These are phyloP conservation scores for Zaprionus ghesquierei DNA, from an alignment of 1,140 invertebrate species.

Conservation along the genomic window DNA sequence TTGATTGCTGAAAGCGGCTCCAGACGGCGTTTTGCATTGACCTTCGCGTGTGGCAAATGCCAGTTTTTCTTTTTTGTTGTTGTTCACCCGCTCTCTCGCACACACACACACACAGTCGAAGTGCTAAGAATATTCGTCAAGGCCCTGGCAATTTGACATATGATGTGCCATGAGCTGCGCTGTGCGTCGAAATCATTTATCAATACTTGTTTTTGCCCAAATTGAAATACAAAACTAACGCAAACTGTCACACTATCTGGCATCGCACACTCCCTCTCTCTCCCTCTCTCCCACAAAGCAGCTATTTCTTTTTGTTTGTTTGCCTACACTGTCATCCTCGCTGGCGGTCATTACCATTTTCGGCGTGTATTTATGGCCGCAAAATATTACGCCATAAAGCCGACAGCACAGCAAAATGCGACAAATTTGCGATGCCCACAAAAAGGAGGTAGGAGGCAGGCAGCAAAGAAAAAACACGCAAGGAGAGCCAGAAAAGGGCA, in stretches of 20 bases:
- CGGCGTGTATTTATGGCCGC: conserved; percentile 73
- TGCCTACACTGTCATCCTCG: not conserved
- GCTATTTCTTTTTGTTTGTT: conserved; percentile 9
- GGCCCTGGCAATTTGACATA: conserved; percentile 62
- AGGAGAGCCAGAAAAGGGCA: not conserved
- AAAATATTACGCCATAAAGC: conserved; percentile 79
- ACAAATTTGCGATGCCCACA: conserved; percentile 68
- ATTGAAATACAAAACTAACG: conserved; percentile 67
- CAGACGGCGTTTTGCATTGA: conserved; percentile 68
- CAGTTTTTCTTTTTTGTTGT: conserved; percentile 12
- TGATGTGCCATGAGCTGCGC: conserved; percentile 61
- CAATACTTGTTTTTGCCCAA: conserved; percentile 65
- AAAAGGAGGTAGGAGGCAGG: not conserved
- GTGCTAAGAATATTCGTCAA: conserved; percentile 47
- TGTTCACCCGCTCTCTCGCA: conserved; percentile 6
- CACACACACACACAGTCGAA: conserved; percentile 31
- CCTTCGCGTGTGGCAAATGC: conserved; percentile 77
- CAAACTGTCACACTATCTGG: conserved; percentile 41
- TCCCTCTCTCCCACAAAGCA: not conserved
- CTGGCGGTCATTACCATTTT: conserved; percentile 74
- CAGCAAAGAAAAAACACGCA: not conserved
- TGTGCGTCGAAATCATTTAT: conserved; percentile 72
- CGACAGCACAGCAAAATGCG: conserved; percentile 76
- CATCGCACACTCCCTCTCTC: not conserved
- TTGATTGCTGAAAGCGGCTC: conserved; percentile 64